Base-by-base conservation (phyloP, 2,113 vertebrate species). In the Chaenocephalus aceratus region DNA sequence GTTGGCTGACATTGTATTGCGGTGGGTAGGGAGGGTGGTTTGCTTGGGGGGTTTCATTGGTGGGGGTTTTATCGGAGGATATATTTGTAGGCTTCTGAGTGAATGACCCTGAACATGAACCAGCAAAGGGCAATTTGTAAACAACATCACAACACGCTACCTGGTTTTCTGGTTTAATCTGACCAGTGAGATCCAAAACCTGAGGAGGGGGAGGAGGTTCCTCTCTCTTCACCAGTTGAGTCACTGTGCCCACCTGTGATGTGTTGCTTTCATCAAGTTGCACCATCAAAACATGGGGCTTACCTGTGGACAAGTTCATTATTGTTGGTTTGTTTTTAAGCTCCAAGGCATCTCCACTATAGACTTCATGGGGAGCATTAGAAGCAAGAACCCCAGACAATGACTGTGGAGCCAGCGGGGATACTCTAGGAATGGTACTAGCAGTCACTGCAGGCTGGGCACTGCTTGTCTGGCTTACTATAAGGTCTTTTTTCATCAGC, bases 131-230 rank as follows among this genome's bases (percentile, higher is more conserved):
- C 77, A 99, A 95, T 91, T 97, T 98, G 90, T 99, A 99, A 88
- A 99, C 98, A 88, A 99, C 94, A 65, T 99, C 98, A 52, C 98
- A 99, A 91, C 98, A 99, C 12, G 96, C 97, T 62, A 97, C 95
- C 80, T 98, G 97, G 90, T 96, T 98, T 88, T 99, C 98, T 0
- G 97, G 88, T 91, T 98, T 97, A 71, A 99, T 91, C 0, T 95
- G 95, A 46, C 97, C 96, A 0, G 97, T 99, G 64, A 99, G 96
- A 91, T 99, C 98, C 91, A 99, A 93, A 30, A 97, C 96, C 0
- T 96, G 96, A 82, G 95, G 58, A 78, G 89, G 52, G 9, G 82
- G 82, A 84, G 84, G 91, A 69, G 85, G 89, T 0, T 95, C 94
- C 62, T 98, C 97, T 84, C 93, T 94, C 81, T 97, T 98, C 81